These are phyloP conservation scores for Rhagologus leucostigma DNA, from an alignment of 2,113 vertebrate species.

Conservation along the genomic window DNA sequence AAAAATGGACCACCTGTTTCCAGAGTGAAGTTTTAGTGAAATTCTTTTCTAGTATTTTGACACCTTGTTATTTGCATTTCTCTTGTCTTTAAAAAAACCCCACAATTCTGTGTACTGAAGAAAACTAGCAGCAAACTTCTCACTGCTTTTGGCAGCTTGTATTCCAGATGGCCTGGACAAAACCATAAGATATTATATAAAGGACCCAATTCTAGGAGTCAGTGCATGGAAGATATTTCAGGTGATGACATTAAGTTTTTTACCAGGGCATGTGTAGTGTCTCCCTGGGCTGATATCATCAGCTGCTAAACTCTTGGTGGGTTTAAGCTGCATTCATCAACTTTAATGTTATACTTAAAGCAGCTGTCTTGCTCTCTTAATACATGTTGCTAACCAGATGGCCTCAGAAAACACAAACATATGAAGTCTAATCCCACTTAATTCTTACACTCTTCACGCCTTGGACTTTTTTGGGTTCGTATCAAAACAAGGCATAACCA, in stretches of 20 bases:
- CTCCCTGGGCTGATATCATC: not conserved
- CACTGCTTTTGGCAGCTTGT: constrained; percentile 10
- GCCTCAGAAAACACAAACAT: constrained; percentile 13
- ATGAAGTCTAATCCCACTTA: constrained; percentile 9
- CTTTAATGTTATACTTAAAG: not conserved
- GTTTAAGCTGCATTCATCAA: not conserved
- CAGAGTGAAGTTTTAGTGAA: not conserved
- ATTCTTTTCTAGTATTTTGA: constrained; percentile 5
- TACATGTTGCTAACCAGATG: constrained; percentile 35
- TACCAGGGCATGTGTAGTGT: not conserved
- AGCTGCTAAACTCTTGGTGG: not conserved
- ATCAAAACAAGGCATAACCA: not conserved
- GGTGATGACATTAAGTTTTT: constrained; percentile 20
- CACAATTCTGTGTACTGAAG: not conserved
- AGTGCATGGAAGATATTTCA: constrained; percentile 2
- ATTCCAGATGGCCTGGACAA: constrained; percentile 41
- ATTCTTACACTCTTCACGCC: not conserved
- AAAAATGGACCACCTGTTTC: not conserved
- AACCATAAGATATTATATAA: not conserved
- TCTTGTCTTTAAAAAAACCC: not conserved
- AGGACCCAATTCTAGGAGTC: not conserved
- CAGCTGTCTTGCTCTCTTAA: not conserved
- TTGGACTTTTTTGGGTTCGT: not conserved
- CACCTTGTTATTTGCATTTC: constrained; percentile 18
- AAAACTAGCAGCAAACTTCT: not conserved